Conservation (phyloP, 2,113 vertebrate species). For the Pyxicephalus adspersus region DNA sequence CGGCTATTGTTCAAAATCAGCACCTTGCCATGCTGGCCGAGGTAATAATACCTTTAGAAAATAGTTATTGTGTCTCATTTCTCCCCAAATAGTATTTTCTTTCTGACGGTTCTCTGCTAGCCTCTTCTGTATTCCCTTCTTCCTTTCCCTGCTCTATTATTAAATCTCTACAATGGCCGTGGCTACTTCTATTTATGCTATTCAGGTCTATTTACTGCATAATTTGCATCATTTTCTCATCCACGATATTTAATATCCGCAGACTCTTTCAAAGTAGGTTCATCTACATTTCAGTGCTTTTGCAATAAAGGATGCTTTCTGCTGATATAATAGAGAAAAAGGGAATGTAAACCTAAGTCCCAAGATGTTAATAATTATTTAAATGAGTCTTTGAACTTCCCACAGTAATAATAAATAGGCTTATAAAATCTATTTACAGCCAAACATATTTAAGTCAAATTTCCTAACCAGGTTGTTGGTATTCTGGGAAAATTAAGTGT, state of each 20-base stretch:
- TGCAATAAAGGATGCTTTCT: slow-evolving; percentile 4
- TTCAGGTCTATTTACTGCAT: slow-evolving; percentile 35
- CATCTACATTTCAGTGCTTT: slow-evolving; percentile 36
- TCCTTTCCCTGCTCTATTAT: slow-evolving; percentile 21
- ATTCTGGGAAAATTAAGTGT: background rate
- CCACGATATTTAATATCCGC: slow-evolving; percentile 37
- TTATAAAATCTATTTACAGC: background rate
- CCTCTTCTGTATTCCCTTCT: background rate
- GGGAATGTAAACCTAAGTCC: slow-evolving; percentile 10
- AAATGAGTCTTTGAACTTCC: background rate
- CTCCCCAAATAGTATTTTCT: slow-evolving; percentile 17
- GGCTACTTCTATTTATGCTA: slow-evolving; percentile 27
- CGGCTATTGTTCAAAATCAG: slow-evolving; percentile 97
- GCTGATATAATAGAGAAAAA: slow-evolving; percentile 9
- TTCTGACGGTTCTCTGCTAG: slow-evolving; percentile 3
- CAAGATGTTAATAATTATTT: slow-evolving; percentile 17
- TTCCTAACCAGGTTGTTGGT: background rate
- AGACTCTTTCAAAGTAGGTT: slow-evolving; percentile 33
- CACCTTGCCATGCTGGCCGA: slow-evolving; percentile 97
- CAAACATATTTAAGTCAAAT: background rate
- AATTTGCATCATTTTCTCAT: slow-evolving; percentile 29
- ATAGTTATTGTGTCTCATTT: slow-evolving; percentile 48
- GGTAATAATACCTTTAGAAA: slow-evolving; percentile 70
- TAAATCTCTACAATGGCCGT: slow-evolving; percentile 30
- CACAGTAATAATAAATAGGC: background rate